These are phyloP conservation scores for Vicugna pacos DNA, from an alignment of 2,113 vertebrate species.

Conservation along the genomic window DNA sequence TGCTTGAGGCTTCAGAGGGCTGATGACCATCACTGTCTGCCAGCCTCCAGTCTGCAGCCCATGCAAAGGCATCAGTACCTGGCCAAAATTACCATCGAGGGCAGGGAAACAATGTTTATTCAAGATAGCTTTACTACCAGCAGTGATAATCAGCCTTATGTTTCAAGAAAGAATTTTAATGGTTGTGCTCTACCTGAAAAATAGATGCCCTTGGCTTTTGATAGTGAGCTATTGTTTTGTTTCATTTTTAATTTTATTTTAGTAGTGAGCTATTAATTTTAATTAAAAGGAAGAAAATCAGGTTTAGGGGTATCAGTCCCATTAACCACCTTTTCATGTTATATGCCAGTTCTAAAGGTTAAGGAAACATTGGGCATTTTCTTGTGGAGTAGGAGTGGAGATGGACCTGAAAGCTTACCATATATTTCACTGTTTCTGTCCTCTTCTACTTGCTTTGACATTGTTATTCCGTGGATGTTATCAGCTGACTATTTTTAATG, in stretches of 20 bases:
- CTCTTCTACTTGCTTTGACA: neutral
- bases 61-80: neutral
- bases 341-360: neutral
- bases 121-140: neutral
- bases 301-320: neutral
- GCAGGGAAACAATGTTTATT: neutral
- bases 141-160: neutral
- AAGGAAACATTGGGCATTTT: neutral
- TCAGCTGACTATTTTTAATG: conserved; percentile 38
- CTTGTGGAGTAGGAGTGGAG: neutral
- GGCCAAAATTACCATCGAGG: neutral
- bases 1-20: neutral
- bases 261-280: conserved; percentile 18
- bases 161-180: conserved; percentile 32
- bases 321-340: neutral
- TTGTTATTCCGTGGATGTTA: neutral
- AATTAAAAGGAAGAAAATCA: conserved; percentile 21
- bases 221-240: neutral
- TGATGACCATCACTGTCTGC: neutral
- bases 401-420: neutral
- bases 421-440: neutral
- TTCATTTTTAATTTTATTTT: too few species aligned
- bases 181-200: neutral
- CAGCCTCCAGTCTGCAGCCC: neutral
- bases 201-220: neutral